A percentile compares a stretch with the other conserved stretches of the same genome.
Conservation (phyloP, 2,888 invertebrate genomes). For the Teleiodes luculella region DNA sequence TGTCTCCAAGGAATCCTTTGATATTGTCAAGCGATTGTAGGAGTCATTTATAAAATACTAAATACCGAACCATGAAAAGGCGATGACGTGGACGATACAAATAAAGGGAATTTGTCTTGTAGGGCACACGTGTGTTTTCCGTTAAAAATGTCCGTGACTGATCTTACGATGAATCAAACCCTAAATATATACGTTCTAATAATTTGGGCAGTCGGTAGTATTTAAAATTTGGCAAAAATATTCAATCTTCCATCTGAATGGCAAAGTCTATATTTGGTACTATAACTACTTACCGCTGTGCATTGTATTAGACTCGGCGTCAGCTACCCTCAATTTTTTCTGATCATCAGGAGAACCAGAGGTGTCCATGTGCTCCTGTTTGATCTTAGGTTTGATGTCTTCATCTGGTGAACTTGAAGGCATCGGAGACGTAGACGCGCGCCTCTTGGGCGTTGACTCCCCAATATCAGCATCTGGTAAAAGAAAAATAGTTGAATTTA, state of each 20-base stretch:
- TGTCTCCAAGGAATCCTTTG: conserved; percentile 66
- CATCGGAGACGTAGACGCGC: conserved; percentile 77
- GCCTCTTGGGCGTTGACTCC: conserved; percentile 80
- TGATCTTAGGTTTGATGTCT: conserved; percentile 78
- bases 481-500: background rate
- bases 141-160: conserved; percentile 20
- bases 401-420: conserved; percentile 74
- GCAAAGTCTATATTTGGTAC: too few species aligned
- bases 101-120: conserved; percentile 48
- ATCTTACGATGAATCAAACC: conserved; percentile 13
- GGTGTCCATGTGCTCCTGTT: conserved; percentile 83
- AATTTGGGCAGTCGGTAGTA: background rate
- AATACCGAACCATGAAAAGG: conserved; percentile 54
- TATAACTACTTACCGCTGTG: conserved; percentile 93
- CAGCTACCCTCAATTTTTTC: conserved; percentile 88
- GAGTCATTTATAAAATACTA: conserved; percentile 69
- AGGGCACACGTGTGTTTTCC: conserved; percentile 44
- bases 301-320: conserved; percentile 94
- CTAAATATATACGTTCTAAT: background rate
- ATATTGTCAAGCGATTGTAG: conserved; percentile 39
- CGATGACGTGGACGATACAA: conserved; percentile 43
- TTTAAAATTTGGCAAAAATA: too few species aligned
- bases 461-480: conserved; percentile 68
- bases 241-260: background rate
- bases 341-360: conserved; percentile 81